Evolutionary conservation across 2,888 invertebrate genomes (phyloP).

Genomic region (Brenthis hecate): DNA sequence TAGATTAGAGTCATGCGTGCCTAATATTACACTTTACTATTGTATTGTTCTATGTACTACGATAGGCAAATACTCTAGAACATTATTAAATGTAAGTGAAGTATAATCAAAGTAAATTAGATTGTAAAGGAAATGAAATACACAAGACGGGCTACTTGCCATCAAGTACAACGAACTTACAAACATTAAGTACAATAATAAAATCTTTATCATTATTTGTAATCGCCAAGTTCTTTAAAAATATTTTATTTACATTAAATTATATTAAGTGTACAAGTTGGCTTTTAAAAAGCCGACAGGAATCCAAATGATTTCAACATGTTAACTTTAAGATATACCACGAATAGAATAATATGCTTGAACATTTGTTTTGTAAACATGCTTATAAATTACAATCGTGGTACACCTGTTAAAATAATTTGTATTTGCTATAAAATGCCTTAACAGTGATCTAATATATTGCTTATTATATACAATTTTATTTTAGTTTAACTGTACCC

Average conservation of each 20-base stretch:
- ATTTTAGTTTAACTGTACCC: slow-evolving; percentile 45
- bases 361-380: slow-evolving; percentile 10
- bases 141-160: slow-evolving; percentile 25
- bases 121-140: slow-evolving; percentile 12
- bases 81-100: slow-evolving; percentile 17
- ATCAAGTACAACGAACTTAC: slow-evolving; percentile 46
- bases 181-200: slow-evolving; percentile 35
- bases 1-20: slow-evolving; percentile 78
- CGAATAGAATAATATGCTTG: slow-evolving; percentile 9
- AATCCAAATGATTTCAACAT: slow-evolving; percentile 31
- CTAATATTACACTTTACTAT: slow-evolving; percentile 55
- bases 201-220: slow-evolving; percentile 3
- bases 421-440: slow-evolving; percentile 44
- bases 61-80: slow-evolving; percentile 13
- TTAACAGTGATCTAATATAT: slow-evolving; percentile 57
- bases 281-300: slow-evolving; percentile 31
- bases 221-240: not conserved
- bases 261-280: slow-evolving; percentile 19
- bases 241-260: not conserved
- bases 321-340: slow-evolving; percentile 21
- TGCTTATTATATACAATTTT: slow-evolving; percentile 45
- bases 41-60: slow-evolving; percentile 22
- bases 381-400: slow-evolving; percentile 18
- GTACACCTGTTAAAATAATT: slow-evolving; percentile 16
- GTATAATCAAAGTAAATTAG: slow-evolving; percentile 9